Base-by-base conservation (phyloP, 2,888 invertebrate species). In the Hybos culiciformis region DNA sequence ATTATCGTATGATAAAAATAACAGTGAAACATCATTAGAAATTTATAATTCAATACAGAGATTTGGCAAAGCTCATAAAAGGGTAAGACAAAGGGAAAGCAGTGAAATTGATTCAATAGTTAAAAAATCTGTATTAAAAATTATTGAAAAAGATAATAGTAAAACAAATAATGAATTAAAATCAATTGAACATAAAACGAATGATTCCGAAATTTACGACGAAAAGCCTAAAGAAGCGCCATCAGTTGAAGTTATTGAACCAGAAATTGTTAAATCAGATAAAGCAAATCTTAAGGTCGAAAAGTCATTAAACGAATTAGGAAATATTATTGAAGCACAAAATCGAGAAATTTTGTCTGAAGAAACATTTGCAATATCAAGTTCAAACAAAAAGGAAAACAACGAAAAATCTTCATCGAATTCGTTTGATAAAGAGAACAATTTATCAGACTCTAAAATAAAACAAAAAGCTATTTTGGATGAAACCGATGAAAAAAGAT, bases 41-140 rank as follows among this genome's bases (percentile, higher is more conserved):
- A 62, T 62, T 39, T 57, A 62, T 52, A 63, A 66, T 46, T 63
- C 64, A 19, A 63, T 63, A 39, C 54, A 61, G 44, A 57, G 60
- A 20, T 66, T 66, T 40, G 63, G 62, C 15, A 58, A 58, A 18
- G 63, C 61, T 0, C 61, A 63, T 46, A 65, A 64, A 43, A 55
- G 56, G 48, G 60, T 56, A 21, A 52, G 64, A 24, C 61, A 63
- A 36, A 55, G 48, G 12, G 61, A 65, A 41, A 48, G 39, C 23
- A 44, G 44, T 39, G 48, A 53, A 54, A 43, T 49, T 42, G 33
- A 50, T 50, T 40, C 46, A 33, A 33, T 46, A 37, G 39, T 44
- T 21, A 37, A 15, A n/a, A 29, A 29, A 15, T 19, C 34, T 9
- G 31, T 20, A 18, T 31, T 18, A 23, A 24, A 21, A 19, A 9